Conservation (phyloP, 2,113 vertebrate genomes). For the Corynorhinus townsendii region DNA sequence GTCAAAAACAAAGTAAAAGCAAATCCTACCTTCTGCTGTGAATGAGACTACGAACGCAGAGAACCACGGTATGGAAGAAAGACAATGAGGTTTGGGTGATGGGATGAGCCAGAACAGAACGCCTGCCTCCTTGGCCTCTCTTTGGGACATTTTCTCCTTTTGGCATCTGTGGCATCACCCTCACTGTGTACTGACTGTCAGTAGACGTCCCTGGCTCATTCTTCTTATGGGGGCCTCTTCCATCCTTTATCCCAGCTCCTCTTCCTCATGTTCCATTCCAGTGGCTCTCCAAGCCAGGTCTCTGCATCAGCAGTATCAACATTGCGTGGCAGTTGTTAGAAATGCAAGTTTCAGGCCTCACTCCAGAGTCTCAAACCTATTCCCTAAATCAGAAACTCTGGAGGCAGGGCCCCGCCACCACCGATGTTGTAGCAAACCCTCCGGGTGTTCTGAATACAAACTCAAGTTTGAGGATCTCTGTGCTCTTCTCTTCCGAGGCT, state of each 20-base stretch:
- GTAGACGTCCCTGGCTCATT: background rate
- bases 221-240: background rate
- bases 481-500: background rate
- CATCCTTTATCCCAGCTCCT: too few species aligned
- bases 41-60: conserved; percentile 56
- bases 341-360: background rate
- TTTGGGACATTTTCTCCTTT: background rate
- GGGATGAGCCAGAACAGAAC: background rate
- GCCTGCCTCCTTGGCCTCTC: background rate
- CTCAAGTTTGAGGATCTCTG: background rate
- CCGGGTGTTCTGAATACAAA: background rate
- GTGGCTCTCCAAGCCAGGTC: background rate
- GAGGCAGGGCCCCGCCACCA: background rate
- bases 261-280: background rate
- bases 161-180: background rate
- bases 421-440: background rate
- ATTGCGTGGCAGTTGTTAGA: background rate
- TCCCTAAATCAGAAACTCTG: background rate
- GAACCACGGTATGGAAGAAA: conserved; percentile 22
- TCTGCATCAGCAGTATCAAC: background rate
- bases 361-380: background rate
- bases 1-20: conserved; percentile 61
- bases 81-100: conserved; percentile 44
- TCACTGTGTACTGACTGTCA: background rate
- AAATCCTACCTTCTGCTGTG: conserved; percentile 48